These are phyloP conservation scores for Tyrannus savana DNA, from an alignment of 2,113 vertebrate species.

Conservation along the genomic window DNA sequence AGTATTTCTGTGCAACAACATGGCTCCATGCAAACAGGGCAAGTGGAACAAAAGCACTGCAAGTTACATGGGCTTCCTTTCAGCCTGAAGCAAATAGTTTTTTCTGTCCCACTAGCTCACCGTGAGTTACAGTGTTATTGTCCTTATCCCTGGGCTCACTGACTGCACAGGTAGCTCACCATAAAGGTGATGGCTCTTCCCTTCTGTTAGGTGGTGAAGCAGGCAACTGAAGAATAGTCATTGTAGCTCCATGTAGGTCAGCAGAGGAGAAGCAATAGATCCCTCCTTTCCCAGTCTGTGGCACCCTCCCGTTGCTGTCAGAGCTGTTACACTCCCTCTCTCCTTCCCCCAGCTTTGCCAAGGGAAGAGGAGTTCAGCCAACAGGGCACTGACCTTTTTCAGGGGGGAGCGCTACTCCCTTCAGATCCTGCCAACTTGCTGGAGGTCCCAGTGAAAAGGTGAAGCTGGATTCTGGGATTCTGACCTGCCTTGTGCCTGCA, in stretches of 20 bases:
- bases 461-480: neutral
- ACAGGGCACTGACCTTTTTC: neutral
- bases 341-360: neutral
- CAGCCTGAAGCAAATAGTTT: neutral
- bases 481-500: neutral
- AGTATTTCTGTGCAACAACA: conserved; percentile 61
- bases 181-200: neutral
- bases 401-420: neutral
- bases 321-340: neutral
- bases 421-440: neutral
- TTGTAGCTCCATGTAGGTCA: neutral
- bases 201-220: neutral
- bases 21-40: conserved; percentile 70
- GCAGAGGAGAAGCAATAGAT: neutral
- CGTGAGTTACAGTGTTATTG: neutral
- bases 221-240: neutral
- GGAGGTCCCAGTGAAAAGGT: neutral
- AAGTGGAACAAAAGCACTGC: neutral
- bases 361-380: neutral
- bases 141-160: neutral
- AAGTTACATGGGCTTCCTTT: neutral
- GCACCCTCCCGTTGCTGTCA: neutral
- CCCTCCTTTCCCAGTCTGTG: neutral
- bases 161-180: neutral
- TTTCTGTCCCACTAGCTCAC: neutral